A percentile compares a stretch with the other conserved stretches of the same genome.
Conservation (phyloP, 2,113 vertebrate genomes). For the Rana temporaria region DNA sequence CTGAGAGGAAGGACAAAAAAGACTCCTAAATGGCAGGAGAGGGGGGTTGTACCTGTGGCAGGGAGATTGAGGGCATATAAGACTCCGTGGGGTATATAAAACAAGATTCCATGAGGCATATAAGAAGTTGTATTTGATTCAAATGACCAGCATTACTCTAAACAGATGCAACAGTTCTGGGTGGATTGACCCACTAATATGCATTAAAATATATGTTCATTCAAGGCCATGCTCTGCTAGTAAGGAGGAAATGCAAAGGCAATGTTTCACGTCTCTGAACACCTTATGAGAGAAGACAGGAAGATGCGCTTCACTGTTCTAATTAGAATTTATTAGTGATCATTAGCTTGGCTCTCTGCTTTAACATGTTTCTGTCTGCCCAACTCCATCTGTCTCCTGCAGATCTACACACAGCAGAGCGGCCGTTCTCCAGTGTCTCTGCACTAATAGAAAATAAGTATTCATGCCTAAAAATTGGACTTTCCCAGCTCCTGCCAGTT, state of each 20-base stretch:
- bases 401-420: neutral
- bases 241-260: neutral
- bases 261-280: neutral
- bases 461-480: neutral
- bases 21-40: too few relatives aligned
- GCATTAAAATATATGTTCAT: too few relatives aligned
- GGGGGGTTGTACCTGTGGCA: too few relatives aligned
- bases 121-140: too few relatives aligned
- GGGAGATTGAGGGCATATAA: too few relatives aligned
- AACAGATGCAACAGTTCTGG: too few relatives aligned
- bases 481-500: too few relatives aligned
- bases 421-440: neutral
- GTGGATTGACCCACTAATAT: too few relatives aligned
- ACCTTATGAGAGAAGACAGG: neutral
- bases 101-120: too few relatives aligned
- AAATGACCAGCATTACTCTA: too few relatives aligned
- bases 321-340: constrained; percentile 42
- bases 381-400: constrained; percentile 28
- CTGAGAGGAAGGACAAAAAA: too few relatives aligned
- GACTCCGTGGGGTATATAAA: too few relatives aligned
- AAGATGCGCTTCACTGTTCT: constrained; percentile 20
- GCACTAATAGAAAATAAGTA: neutral
- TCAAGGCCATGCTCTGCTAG: neutral
- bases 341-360: constrained; percentile 31
- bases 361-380: constrained; percentile 11